These are phyloP conservation scores for Choreutis nemorana DNA, from an alignment of 2,888 invertebrate genomes.

Conservation along the genomic window DNA sequence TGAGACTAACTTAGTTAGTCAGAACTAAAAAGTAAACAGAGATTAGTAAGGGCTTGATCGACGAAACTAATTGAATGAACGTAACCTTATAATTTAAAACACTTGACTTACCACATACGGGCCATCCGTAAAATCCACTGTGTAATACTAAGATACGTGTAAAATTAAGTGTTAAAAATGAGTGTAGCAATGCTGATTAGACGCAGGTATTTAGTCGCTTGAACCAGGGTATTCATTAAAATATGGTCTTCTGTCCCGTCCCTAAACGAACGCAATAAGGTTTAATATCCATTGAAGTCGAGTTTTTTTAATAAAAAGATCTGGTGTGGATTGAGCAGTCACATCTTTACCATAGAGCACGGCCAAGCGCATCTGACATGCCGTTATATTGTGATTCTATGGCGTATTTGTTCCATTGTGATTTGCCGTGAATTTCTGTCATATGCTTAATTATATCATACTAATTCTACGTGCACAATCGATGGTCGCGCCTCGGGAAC, in stretches of 20 bases:
- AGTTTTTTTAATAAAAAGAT: no score
- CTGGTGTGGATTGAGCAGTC: slow-evolving; percentile 45
- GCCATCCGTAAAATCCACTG: slow-evolving; percentile 47
- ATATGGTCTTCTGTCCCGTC: no score
- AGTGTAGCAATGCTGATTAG: slow-evolving; percentile 66
- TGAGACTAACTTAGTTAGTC: no score
- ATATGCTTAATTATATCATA: slow-evolving; percentile 59
- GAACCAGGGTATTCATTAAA: no score
- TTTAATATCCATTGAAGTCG: no score
- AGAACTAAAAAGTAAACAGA: no score
- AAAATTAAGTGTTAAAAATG: slow-evolving; percentile 65
- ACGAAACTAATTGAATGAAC: no score
- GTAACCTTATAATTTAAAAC: no score
- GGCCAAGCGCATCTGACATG: slow-evolving; percentile 43
- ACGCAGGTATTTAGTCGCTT: slow-evolving; percentile 57
- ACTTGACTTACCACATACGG: no score
- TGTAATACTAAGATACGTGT: slow-evolving; percentile 60
- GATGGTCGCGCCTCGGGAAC: slow-evolving; percentile 29
- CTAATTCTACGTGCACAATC: slow-evolving; percentile 48
- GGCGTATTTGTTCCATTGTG: slow-evolving; percentile 59
- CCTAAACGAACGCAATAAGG: no score
- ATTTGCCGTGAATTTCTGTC: slow-evolving; percentile 56
- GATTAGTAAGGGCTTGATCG: no score
- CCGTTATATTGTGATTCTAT: slow-evolving; percentile 58
- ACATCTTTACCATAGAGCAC: slow-evolving; percentile 42